Evolutionary conservation across 2,113 vertebrate species (phyloP).

Genomic region (Aegithalos caudatus): DNA sequence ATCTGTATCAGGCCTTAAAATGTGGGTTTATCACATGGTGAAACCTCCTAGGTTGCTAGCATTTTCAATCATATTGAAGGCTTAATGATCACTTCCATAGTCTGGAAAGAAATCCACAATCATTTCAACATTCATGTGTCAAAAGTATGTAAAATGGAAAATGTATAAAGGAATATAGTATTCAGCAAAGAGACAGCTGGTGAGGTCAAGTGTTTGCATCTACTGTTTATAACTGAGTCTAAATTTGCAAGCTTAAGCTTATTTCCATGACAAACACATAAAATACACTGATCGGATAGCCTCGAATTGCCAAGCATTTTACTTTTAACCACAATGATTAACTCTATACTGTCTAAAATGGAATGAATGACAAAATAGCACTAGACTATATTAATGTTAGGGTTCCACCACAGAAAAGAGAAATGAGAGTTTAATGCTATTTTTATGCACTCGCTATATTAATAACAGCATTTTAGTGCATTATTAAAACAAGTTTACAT

Average conservation of each 20-base stretch:
- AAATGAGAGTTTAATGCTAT: not conserved
- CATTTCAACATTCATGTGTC: not conserved
- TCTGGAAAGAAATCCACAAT: not conserved
- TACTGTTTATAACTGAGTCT: not conserved
- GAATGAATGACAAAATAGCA: not conserved
- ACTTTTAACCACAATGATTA: not conserved
- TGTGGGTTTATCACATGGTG: not conserved
- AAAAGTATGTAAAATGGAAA: not conserved
- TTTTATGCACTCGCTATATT: not conserved
- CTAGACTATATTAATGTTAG: not conserved
- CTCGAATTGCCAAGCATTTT: not conserved
- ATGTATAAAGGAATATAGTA: not conserved
- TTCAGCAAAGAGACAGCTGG: not conserved
- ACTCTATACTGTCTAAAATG: not conserved
- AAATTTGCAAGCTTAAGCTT: not conserved
- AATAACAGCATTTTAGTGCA: not conserved
- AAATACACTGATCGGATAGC: not conserved
- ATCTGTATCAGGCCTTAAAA: not conserved
- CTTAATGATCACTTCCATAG: not conserved
- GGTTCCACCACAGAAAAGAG: not conserved
- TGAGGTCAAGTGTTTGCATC: not conserved
- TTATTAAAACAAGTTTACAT: not conserved
- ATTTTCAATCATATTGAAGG: not conserved
- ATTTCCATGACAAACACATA: not conserved
- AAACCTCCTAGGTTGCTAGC: not conserved